Conservation (phyloP, 2,888 invertebrate genomes). For the Heliconius aoede region DNA sequence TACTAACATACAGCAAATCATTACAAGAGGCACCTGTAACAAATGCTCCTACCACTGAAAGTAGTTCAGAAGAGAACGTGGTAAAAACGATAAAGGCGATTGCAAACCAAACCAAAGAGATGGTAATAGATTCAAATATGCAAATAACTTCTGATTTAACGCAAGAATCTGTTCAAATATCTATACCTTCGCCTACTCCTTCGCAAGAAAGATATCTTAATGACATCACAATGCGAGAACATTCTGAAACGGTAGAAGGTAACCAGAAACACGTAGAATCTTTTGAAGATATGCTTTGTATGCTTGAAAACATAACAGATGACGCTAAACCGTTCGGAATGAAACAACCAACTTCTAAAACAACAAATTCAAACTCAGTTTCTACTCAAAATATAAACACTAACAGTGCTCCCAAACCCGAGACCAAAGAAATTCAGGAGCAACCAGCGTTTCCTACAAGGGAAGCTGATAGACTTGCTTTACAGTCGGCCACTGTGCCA, state of each 20-base stretch:
- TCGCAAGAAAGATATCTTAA: conserved; percentile 86
- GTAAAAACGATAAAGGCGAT: conserved; percentile 83
- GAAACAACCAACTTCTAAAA: conserved; percentile 61
- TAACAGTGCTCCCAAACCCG: conserved; percentile 55
- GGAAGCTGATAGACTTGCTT: conserved; percentile 66
- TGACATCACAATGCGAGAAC: conserved; percentile 85
- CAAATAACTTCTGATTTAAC: conserved; percentile 83
- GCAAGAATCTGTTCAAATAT: conserved; percentile 86
- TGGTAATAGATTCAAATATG: conserved; percentile 83
- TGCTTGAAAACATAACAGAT: conserved; percentile 86
- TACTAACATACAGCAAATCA: conserved; percentile 68
- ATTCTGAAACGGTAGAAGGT: conserved; percentile 80
- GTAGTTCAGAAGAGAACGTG: conserved; percentile 68
- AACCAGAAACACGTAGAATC: conserved; percentile 84
- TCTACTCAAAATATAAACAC: conserved; percentile 53
- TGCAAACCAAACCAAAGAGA: conserved; percentile 82
- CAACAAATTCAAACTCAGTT: conserved; percentile 45
- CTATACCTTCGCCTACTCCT: conserved; percentile 86
- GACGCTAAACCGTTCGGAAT: conserved; percentile 67
- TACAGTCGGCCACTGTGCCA: conserved; percentile 84
- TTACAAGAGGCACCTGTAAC: conserved; percentile 59
- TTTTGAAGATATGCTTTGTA: conserved; percentile 88
- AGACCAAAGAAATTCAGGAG: conserved; percentile 64
- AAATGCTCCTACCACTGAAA: conserved; percentile 54
- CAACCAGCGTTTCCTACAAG: conserved; percentile 63